phyloP scores from a whole-genome alignment of 30 jellyfish, hydroid and myxozoan species.

The Turritopsis dohrnii region DNA sequence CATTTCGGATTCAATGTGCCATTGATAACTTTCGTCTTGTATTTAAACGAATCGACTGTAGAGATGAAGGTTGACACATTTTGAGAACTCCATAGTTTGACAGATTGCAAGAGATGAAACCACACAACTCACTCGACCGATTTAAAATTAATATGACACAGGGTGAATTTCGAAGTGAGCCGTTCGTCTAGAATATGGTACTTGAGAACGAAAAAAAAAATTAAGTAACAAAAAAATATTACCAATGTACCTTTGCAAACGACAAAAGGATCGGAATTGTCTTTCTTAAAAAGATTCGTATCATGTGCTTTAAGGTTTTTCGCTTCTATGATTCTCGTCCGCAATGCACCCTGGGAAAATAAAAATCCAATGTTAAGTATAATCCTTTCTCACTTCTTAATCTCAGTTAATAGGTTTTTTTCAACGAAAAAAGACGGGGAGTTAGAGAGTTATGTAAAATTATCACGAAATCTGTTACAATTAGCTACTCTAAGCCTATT shows the following conservation, averaged over 20 bases:
- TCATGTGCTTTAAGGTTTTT: constrained; percentile 78
- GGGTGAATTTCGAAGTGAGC: no score
- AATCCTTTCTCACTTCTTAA: no score
- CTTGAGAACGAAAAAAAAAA: neutral
- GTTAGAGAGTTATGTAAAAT: no score
- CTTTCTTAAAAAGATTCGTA: constrained; percentile 65
- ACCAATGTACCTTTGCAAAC: constrained; percentile 45
- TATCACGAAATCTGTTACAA: no score
- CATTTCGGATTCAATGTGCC: constrained; percentile 78
- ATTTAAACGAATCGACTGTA: constrained; percentile 59
- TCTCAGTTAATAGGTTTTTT: no score
- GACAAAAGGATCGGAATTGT: constrained; percentile 90
- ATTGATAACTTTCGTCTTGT: constrained; percentile 38
- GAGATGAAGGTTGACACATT: constrained; percentile 5
- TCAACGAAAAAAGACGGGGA: no score
- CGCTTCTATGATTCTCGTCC: constrained; percentile 70
- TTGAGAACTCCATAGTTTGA: neutral
- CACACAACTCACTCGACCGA: no score
- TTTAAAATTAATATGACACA: no score
- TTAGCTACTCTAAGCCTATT: no score
- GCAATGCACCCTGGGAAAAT: constrained; percentile 75
- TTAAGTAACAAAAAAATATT: neutral
- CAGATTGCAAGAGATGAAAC: no score
- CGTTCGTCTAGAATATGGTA: no score
- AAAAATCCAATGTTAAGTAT: no score